Evolutionary conservation across 2,888 invertebrate genomes (phyloP).

Genomic region (Ochropleura plecta): DNA sequence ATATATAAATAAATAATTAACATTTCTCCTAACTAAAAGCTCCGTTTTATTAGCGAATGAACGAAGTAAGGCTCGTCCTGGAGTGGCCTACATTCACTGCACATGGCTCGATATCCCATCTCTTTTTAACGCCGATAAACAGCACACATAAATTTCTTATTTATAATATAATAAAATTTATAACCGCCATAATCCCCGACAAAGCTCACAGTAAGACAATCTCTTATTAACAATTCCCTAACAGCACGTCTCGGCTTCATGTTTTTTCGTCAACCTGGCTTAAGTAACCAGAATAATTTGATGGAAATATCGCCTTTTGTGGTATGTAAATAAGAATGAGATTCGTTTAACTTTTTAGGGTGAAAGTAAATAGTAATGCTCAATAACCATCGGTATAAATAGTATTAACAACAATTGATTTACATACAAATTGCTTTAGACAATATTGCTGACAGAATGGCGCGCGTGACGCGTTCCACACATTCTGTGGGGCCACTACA

Average conservation of each 20-base stretch:
- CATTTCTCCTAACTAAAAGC: slow-evolving; percentile 21
- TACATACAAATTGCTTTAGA: slow-evolving; percentile 91
- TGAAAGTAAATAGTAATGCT: slow-evolving; percentile 87
- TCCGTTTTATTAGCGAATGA: slow-evolving; percentile 23
- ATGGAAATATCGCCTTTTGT: slow-evolving; percentile 66
- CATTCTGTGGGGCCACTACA: slow-evolving; percentile 73
- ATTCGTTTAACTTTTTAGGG: slow-evolving; percentile 71
- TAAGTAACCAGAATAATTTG: slow-evolving; percentile 64
- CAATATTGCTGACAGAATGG: slow-evolving; percentile 90
- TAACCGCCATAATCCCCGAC: slow-evolving; percentile 80
- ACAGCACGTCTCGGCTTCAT: slow-evolving; percentile 81
- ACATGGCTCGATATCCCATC: slow-evolving; percentile 67
- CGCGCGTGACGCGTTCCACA: slow-evolving; percentile 87
- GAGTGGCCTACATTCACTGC: slow-evolving; percentile 63
- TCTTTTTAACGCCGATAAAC: slow-evolving; percentile 76
- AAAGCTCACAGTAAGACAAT: slow-evolving; percentile 77
- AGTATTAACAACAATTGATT: slow-evolving; percentile 91
- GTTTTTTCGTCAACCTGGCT: slow-evolving; percentile 79
- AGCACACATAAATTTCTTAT: slow-evolving; percentile 83
- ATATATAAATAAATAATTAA: neutral
- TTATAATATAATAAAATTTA: slow-evolving; percentile 89
- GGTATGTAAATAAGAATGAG: slow-evolving; percentile 65
- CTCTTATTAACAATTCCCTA: slow-evolving; percentile 87
- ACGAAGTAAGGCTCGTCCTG: neutral
- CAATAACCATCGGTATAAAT: slow-evolving; percentile 90